Base-by-base conservation (phyloP, 1,140 invertebrate genomes). In the Drosophila sp. region DNA sequence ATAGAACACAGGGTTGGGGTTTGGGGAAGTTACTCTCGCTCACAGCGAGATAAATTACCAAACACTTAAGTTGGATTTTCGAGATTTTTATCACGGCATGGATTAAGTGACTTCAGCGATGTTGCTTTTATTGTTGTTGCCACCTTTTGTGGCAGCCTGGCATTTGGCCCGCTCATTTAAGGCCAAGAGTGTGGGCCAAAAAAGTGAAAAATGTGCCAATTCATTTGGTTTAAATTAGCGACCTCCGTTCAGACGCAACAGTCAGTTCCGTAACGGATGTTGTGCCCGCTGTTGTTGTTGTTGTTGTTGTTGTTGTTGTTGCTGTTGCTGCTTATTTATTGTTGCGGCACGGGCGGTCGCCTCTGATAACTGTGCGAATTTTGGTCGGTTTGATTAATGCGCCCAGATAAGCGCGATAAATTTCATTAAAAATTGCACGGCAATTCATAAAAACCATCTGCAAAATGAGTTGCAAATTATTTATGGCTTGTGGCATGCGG, bases 131-230 rank as follows among this genome's bases (percentile, higher is more conserved):
- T 27, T 66, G 18, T 50, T 61, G 45, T 14, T 67, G 65, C 18
- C 51, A 72, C 59, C 58, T 72, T 72, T 62, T 65, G 48, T 63
- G 54, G 51, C 63, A 38, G 57, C 13, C 18, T 59, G 70, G 34
- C 67, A 27, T 41, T 41, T 67, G 64, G 59, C 59, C 71, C 76
- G 75, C 86, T 84, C 78, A 80, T 84, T 89, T 89, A 58, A 65
- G 18, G 34, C 21, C 46, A 25, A 65, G 18, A 5, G 27, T 48
- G 57, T 8, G 67, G 6, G 54, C 36, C 34, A 41, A 74, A 87
- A 79, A 91, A 91, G 83, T 91, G 89, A 91, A 91, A 91, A 91
- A 91, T 91, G 79, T 91, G 90, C 89, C 90, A 91, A 91, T 91
- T 91, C 90, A 91, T 91, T 91, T 91, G 80, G 84, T 91, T 91